Base-by-base conservation (phyloP, 2,113 vertebrate species). In the Nanger granti region DNA sequence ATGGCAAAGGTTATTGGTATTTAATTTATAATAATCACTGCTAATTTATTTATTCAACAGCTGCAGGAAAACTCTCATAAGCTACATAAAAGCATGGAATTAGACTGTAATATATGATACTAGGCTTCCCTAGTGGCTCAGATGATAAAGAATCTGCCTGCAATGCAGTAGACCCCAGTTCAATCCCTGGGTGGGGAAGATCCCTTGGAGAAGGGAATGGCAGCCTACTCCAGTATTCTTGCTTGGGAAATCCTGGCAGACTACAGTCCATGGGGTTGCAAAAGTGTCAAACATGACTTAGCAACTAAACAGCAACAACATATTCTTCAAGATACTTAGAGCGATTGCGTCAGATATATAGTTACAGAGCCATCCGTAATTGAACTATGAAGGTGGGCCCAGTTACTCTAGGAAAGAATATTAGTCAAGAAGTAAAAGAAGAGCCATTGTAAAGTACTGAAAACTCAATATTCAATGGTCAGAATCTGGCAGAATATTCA, bases 21-120 rank as follows among this genome's bases (percentile, higher is more conserved):
- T 60, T 95, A 49, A 96, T 84, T 97, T 96, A 29, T 66, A 92
- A 91, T 93, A 95, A 96, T 89, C 28, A 80, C 26, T 59, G 73
- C 37, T 84, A 92, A 96, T 91, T 79, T 47, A 54, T n/a, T 73
- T 73, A 88, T 95, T 96, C 54, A 96, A 89, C 4, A 89, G 37
- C 57, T 55, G 83, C 2, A 44, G 20, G 17, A 13, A 69, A 93
- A 94, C 49, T 59, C 13, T 80, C 52, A 88, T 86, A 85, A 96
- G 20, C 37, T 83, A 9, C 86, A 55, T 41, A 52, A 89, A 93
- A 87, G 9, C 26, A 76, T 10, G 5, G 31, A 47, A 92, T 79
- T 69, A 31, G 12, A 79, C 12, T 29, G 31, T 49, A 69, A 91
- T 7, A 49, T 37, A 54, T 66, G 34, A 8, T 54, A 22, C 3